phyloP scores from a whole-genome alignment of 2,797 vertebrate species.

The Mallotus villosus region DNA sequence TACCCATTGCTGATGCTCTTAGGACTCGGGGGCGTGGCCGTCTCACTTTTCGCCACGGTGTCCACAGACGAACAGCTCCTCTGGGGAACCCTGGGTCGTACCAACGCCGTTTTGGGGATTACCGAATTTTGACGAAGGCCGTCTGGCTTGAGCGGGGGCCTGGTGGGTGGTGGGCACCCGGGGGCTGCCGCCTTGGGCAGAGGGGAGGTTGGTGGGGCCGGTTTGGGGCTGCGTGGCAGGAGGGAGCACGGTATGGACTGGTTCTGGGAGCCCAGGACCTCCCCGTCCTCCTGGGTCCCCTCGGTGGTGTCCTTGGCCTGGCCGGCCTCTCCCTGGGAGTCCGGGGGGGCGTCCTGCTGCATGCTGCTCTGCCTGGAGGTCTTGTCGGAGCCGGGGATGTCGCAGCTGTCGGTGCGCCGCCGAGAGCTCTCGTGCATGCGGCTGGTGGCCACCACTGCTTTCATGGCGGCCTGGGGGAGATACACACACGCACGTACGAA shows the following conservation, averaged over 20 bases:
- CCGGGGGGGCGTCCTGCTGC: constrained; percentile 60
- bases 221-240: constrained; percentile 56
- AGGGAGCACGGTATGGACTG: constrained; percentile 24
- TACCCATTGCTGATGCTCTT: constrained; percentile 75
- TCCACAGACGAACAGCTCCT: constrained; percentile 70
- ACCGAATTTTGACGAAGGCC: constrained; percentile 65
- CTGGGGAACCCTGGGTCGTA: constrained; percentile 61
- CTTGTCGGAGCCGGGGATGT: constrained; percentile 63
- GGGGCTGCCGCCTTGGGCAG: constrained; percentile 20
- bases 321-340: constrained; percentile 41
- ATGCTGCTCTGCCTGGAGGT: constrained; percentile 67
- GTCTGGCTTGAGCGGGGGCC: constrained; percentile 71
- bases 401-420: constrained; percentile 72
- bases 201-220: constrained; percentile 16
- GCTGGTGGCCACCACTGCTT: constrained; percentile 87
- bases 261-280: constrained; percentile 3
- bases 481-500: constrained; percentile 3
- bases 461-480: constrained; percentile 84
- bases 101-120: constrained; percentile 58
- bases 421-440: constrained; percentile 82
- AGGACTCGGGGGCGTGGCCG: constrained; percentile 60
- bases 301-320: constrained; percentile 27
- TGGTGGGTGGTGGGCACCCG: constrained; percentile 33
- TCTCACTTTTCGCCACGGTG: constrained; percentile 34
- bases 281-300: constrained; percentile 22